These are phyloP conservation scores for Drosophila fuyamai DNA, from an alignment of 1,140 invertebrate species.

Conservation along the genomic window DNA sequence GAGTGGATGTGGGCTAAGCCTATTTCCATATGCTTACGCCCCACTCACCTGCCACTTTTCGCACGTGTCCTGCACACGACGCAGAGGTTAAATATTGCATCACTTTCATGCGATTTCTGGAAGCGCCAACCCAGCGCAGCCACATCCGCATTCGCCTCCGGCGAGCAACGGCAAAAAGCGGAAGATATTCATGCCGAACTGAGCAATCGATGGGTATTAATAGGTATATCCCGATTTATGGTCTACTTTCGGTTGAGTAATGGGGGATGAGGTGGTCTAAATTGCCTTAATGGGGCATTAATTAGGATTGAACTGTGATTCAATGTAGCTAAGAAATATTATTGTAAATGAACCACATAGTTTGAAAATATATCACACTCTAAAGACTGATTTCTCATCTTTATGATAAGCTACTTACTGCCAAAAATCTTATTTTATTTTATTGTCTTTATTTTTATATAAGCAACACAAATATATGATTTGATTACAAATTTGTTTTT, in stretches of 20 bases:
- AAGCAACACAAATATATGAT: too few species aligned
- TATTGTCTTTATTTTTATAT: too few species aligned
- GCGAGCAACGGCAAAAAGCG: conserved; percentile 5
- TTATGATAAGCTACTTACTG: too few species aligned
- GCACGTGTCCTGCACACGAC: conserved; percentile 25
- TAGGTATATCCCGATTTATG: conserved; percentile 37
- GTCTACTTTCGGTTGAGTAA: conserved; percentile 1
- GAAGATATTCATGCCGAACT: background rate
- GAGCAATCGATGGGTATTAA: conserved; percentile 16
- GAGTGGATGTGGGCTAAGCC: conserved; percentile 11
- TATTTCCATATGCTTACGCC: conserved; percentile 29
- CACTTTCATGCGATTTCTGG: conserved; percentile 49
- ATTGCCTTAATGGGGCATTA: background rate
- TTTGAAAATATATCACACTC: too few species aligned
- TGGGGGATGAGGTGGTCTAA: background rate
- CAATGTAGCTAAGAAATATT: too few species aligned
- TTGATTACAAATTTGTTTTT: too few species aligned
- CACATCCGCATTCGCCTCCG: conserved; percentile 63
- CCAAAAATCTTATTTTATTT: too few species aligned
- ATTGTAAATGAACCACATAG: too few species aligned
- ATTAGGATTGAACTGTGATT: background rate
- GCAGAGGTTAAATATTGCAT: conserved; percentile 51
- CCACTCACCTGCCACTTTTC: background rate
- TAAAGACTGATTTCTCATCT: too few species aligned
- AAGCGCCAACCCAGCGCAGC: conserved; percentile 46